Percentiles rank a stretch among this genome's conserved stretches.
Evolutionary conservation across 37 sponge, comb jelly and placozoan genomes (phyloP).

Genomic region (Aphrocallistes beatrix): DNA sequence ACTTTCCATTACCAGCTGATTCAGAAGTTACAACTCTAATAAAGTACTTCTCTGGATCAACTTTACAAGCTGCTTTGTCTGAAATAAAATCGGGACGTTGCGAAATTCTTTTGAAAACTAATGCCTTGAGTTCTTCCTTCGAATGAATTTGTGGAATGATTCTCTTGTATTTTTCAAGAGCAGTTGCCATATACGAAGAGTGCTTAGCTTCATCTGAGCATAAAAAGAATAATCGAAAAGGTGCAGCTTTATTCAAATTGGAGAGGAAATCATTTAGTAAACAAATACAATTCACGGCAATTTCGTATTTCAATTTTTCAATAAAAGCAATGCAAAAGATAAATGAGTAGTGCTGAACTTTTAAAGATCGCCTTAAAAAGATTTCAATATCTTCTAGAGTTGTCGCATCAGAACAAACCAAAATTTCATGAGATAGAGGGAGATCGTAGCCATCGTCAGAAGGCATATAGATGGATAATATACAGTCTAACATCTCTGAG

Average conservation of each 20-base stretch:
- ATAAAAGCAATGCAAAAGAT: conserved; percentile 3
- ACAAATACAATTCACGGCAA: background rate
- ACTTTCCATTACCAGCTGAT: background rate
- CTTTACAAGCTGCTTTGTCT: background rate
- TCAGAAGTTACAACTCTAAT: background rate
- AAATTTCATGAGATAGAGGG: background rate
- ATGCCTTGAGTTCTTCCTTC: background rate
- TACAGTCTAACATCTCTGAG: background rate
- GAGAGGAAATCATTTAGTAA: background rate
- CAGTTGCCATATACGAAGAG: background rate
- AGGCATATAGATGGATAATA: background rate
- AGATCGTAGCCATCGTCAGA: background rate
- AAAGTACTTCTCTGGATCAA: background rate
- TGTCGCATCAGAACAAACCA: background rate
- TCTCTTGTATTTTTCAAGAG: background rate
- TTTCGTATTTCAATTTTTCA: background rate
- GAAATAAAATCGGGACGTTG: background rate
- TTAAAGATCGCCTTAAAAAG: background rate
- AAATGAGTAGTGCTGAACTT: background rate
- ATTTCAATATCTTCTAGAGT: background rate
- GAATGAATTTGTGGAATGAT: background rate
- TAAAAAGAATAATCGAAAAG: background rate
- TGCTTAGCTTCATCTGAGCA: background rate
- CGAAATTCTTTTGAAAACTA: background rate
- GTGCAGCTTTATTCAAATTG: background rate